Base-by-base conservation (phyloP, 1,140 invertebrate genomes). In the Probaryconus sp. region DNA sequence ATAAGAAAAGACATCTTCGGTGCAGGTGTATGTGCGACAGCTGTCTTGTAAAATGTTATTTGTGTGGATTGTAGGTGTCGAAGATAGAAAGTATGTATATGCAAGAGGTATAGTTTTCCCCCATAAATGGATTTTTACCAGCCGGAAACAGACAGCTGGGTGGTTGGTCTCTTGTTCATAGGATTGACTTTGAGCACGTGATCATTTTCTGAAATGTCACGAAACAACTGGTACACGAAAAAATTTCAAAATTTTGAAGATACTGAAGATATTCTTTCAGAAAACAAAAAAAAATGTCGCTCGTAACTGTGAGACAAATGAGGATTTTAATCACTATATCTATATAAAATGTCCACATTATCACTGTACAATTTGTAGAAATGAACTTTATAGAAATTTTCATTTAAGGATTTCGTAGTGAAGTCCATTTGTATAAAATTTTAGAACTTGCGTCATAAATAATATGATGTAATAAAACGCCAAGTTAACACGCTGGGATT, bases 61-160 rank as follows among this genome's bases (percentile, higher is more conserved):
- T 55, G 40, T 69, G 56, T 55, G 68, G 55, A 67, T 77, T 63
- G 74, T 72, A 77, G 68, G 74, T 72, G 74, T 77, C 47, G 61
- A 60, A 55, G 61, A 63, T 65, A 51, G 58, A 43, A 30, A 38
- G 45, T 60, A 61, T 42, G 55, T 14, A 14, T 63, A 65, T 58
- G 61, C 45, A 76, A 72, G 63, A 72, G 33, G 51, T 67, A 48
- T 64, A 70, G 64, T 53, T 76, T 76, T 71, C 60, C 68, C 61
- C 56, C 33, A 71, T 72, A 68, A 67, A 68, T 67, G 61, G 51
- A 69, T 70, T 53, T 70, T 60, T 60, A 6, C 65, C 33, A 67
- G 53, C 37, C 47, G 55, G 42, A 48, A 28, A 45, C 10, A 26
- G 43, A 60, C 70, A 67, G 70, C 61, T 73, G 70, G 48, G 30